These are phyloP conservation scores for Ictalurus punctatus DNA, from an alignment of 2,113 vertebrate species.

Conservation along the genomic window DNA sequence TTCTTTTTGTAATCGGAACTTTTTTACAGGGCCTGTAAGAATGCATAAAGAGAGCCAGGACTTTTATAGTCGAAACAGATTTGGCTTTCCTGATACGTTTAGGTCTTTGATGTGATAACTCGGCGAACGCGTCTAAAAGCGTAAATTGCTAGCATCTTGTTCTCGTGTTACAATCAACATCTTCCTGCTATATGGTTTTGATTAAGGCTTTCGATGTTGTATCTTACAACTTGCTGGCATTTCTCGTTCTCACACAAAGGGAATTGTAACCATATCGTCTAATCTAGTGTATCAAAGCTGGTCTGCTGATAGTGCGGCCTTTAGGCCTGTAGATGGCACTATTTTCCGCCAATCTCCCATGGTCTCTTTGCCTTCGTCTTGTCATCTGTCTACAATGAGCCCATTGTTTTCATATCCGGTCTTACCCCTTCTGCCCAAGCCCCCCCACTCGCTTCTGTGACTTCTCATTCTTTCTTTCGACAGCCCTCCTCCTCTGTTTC, in stretches of 20 bases:
- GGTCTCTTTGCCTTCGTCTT: conserved; percentile 24
- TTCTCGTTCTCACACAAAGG: background rate
- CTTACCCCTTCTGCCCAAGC: conserved; percentile 68
- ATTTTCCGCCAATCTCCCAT: conserved; percentile 76
- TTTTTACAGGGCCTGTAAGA: conserved; percentile 23
- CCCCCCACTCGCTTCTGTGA: conserved; percentile 69
- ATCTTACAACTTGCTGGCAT: background rate
- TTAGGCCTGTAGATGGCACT: conserved; percentile 86
- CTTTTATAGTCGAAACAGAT: conserved; percentile 37
- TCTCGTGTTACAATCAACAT: conserved; percentile 30
- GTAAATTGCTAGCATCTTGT: conserved; percentile 35
- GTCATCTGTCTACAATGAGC: conserved; percentile 73
- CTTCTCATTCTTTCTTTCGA: conserved; percentile 43
- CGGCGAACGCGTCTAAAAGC: conserved; percentile 24
- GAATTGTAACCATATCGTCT: conserved; percentile 1
- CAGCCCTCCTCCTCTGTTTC: conserved; percentile 23
- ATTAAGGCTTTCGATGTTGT: background rate
- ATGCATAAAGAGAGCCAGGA: conserved; percentile 21
- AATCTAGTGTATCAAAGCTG: background rate
- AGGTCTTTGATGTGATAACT: conserved; percentile 41
- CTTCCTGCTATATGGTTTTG: conserved; percentile 20
- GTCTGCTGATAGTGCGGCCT: conserved; percentile 32
- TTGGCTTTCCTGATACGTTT: conserved; percentile 31
- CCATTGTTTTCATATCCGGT: conserved; percentile 76
- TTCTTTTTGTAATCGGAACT: conserved; percentile 36